These are phyloP conservation scores for Macquaria australasica DNA, from an alignment of 2,113 vertebrate species.

Conservation along the genomic window DNA sequence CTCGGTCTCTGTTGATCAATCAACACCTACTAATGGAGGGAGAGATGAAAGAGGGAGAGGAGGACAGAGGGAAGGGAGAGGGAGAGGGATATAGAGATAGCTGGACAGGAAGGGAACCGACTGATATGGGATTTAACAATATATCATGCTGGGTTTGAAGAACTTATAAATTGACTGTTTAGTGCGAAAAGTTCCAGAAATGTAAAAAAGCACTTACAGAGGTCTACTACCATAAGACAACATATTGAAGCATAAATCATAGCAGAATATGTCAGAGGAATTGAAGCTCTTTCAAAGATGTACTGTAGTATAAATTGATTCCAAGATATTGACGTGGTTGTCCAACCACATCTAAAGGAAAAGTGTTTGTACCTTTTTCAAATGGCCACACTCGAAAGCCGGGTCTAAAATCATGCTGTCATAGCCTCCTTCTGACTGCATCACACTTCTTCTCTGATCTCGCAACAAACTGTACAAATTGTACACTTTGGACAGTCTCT, in stretches of 20 bases:
- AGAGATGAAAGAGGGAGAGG: conserved; percentile 62
- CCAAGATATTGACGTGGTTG: neutral
- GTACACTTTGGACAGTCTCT: neutral
- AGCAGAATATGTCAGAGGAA: neutral
- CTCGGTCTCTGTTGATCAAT: conserved; percentile 67
- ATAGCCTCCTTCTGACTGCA: neutral
- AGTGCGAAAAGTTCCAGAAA: conserved; percentile 8
- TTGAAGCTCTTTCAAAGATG: neutral
- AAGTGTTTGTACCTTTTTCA: neutral
- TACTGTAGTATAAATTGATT: too few species aligned
- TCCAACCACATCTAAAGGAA: neutral
- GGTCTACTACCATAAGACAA: neutral
- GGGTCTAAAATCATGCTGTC: neutral
- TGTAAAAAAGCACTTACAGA: neutral
- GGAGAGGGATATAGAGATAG: conserved; percentile 16
- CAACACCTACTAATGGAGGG: conserved; percentile 64
- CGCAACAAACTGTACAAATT: neutral
- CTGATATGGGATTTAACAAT: conserved; percentile 31
- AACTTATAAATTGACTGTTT: conserved; percentile 1
- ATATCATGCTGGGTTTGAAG: conserved; percentile 34
- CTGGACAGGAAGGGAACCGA: neutral
- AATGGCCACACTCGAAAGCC: neutral
- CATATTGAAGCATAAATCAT: neutral
- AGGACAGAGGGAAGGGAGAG: conserved; percentile 13
- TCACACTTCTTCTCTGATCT: neutral